A percentile compares a stretch with the other conserved stretches of the same genome.
Conservation (phyloP, 2,113 vertebrate genomes). For the Symphodus melops region DNA sequence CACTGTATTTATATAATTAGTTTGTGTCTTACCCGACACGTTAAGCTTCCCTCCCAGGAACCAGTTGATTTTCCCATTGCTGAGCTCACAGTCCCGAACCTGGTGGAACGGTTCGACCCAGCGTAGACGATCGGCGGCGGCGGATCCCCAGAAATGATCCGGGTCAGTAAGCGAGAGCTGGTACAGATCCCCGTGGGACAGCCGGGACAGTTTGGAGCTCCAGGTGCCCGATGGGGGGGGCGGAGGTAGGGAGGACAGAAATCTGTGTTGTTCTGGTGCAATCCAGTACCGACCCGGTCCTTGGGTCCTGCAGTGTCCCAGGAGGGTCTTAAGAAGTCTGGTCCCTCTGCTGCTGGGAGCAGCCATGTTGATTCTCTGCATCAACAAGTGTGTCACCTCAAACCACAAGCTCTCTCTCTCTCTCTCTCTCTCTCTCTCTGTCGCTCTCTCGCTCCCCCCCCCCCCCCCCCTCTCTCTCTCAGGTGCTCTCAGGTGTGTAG, state of each 20-base stretch:
- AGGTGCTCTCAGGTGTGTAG: conserved; percentile 16
- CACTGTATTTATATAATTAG: not conserved
- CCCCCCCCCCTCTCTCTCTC: not conserved
- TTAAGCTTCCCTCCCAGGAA: conserved; percentile 90
- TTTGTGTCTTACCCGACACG: conserved; percentile 87
- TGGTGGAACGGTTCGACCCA: conserved; percentile 86
- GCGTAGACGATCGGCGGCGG: conserved; percentile 81
- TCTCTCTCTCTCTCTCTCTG: not conserved
- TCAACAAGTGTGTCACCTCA: not conserved
- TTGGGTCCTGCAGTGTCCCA: not conserved
- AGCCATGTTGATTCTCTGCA: conserved; percentile 37
- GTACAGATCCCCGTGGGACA: conserved; percentile 74
- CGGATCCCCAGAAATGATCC: conserved; percentile 87
- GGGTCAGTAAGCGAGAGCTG: conserved; percentile 84
- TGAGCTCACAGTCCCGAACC: conserved; percentile 82
- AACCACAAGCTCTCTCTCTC: not conserved
- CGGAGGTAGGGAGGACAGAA: not conserved
- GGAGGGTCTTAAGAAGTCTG: conserved; percentile 18
- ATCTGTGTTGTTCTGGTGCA: not conserved
- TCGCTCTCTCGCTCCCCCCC: no score
- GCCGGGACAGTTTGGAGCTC: conserved; percentile 34
- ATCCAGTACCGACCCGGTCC: not conserved
- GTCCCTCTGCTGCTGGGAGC: not conserved
- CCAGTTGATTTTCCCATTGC: conserved; percentile 83
- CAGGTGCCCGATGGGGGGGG: not conserved